A percentile compares a stretch with the other conserved stretches of the same genome.
Evolutionary conservation across 1,140 invertebrate genomes (phyloP).

Genomic region (Leptinotarsa undecemlineata): DNA sequence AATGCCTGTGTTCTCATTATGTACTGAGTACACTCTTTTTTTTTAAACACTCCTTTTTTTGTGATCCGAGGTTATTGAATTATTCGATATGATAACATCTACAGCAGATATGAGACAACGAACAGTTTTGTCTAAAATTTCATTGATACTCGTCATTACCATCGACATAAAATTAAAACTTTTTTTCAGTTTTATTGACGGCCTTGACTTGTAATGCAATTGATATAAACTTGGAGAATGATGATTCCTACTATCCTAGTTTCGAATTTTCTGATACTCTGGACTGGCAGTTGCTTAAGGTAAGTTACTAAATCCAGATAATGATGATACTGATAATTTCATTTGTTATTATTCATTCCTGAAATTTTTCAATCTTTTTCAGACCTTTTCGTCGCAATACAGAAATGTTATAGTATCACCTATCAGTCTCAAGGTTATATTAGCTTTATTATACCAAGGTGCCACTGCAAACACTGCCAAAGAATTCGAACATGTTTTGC

Average conservation of each 20-base stretch:
- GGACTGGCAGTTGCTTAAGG: conserved; percentile 12
- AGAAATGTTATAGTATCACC: conserved; percentile 15
- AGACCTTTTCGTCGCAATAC: neutral
- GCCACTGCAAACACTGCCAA: conserved; percentile 1
- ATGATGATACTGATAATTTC: neutral
- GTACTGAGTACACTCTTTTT: too few species aligned
- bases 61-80: too few species aligned
- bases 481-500: conserved; percentile 14
- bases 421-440: conserved; percentile 15
- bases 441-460: conserved; percentile 16
- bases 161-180: neutral
- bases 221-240: neutral
- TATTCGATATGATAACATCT: too few species aligned
- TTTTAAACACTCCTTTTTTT: too few species aligned
- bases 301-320: neutral
- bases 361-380: neutral
- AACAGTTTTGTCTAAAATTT: too few species aligned
- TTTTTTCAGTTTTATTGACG: conserved; percentile 3
- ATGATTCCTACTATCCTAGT: conserved; percentile 10
- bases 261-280: conserved; percentile 9
- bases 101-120: too few species aligned
- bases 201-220: neutral
- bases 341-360: neutral
- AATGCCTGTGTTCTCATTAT: too few species aligned
- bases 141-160: too few species aligned